Evolutionary conservation across 1,140 invertebrate species (phyloP), one percentile per base, ranked within the genome.

Genomic region (Diachasma alloeum): DNA sequence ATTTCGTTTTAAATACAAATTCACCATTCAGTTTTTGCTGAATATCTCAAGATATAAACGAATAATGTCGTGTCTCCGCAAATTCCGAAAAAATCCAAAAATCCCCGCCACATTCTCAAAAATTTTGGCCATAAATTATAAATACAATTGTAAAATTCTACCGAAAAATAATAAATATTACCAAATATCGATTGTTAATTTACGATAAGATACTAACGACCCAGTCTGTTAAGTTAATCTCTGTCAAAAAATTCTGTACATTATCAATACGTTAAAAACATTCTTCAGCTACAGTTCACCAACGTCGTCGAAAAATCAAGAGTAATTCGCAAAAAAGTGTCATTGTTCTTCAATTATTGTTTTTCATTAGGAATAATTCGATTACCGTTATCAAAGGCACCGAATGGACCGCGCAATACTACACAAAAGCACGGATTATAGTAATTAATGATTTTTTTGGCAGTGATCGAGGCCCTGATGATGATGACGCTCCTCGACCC

Each of bases 391-490:
- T 68, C 66, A 39, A 68, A 68, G 66, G 66, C 66, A 68, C 66
- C 66, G 66, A 68, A 68, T 68, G 66, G 66, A 37, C 36, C 31
- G 36, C 66, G 66, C 66, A 68, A 68, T 17, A 63, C 59, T 63
- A 63, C 59, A 63, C 19, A 26, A 63, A 63, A 63, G 59, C 59
- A 63, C 59, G 59, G 59, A 63, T 63, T 68, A 37, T 15, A 37
- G 13, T 59, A 22, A 17, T 66, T 66, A 13, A 22, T 66, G 22
- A 31, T 66, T 31, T 66, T 39, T 68, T 68, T 68, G 66, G 66
- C 66, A 68, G 66, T 68, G 66, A 68, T 68, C 66, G 66, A 68
- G n/a, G 15, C 59, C 26, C 26, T 31, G 26, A 66, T 13, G 59
- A 13, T 53, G 48, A 53, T 59, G 6, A 26, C 24, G 9, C 31